A percentile compares a stretch with the other conserved stretches of the same genome.
phyloP scores from a whole-genome alignment of 2,113 vertebrate genomes.

The Chlorocebus sabaeus region DNA sequence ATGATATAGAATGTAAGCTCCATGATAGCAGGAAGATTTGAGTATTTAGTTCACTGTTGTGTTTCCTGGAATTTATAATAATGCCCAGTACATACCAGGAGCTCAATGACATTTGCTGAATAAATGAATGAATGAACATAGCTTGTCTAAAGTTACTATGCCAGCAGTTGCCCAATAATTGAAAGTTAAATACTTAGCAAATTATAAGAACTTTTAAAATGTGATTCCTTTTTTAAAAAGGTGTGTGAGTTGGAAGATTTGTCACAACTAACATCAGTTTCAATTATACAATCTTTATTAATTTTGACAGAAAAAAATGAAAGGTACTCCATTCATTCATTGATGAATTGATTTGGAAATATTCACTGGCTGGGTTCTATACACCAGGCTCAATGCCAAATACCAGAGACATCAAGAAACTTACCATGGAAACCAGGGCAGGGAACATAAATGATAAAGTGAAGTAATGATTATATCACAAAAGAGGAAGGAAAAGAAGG shows the following conservation, averaged over 20 bases:
- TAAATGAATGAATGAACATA: background rate
- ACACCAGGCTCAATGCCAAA: background rate
- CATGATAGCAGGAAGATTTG: background rate
- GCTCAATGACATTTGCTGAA: conserved; percentile 1
- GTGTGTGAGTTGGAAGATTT: background rate
- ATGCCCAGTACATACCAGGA: background rate
- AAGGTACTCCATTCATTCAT: background rate
- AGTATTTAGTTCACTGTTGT: background rate
- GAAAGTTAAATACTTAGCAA: conserved; percentile 56
- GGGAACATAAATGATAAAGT: background rate
- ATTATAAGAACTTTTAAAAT: conserved; percentile 34
- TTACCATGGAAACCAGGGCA: background rate
- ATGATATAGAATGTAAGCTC: background rate
- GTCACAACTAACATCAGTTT: background rate
- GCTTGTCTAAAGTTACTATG: background rate
- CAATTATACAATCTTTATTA: conserved; percentile 29
- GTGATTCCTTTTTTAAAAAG: conserved; percentile 9
- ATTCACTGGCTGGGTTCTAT: background rate
- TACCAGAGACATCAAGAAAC: background rate
- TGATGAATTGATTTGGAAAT: background rate
- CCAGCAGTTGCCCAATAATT: conserved; percentile 26
- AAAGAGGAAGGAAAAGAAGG: background rate
- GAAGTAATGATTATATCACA: background rate
- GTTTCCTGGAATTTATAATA: background rate
- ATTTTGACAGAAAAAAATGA: conserved; percentile 22